phyloP scores from a whole-genome alignment of 2,888 invertebrate species.

The Chorisops tibialis region DNA sequence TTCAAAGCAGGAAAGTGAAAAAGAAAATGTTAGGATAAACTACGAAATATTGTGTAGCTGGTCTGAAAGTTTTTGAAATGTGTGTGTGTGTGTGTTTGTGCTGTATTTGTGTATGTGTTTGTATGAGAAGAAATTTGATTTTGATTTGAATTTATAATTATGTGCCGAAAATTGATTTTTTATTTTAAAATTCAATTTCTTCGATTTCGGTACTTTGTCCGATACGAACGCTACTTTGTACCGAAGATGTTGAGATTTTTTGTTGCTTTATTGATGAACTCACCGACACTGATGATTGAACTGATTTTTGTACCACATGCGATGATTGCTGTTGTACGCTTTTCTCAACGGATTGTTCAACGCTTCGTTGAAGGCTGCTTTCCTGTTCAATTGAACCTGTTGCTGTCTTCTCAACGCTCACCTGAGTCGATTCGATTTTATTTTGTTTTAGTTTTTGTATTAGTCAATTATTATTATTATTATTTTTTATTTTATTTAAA shows the following conservation, averaged over 20 bases:
- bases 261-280: conserved; percentile 32
- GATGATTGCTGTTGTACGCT: conserved; percentile 31
- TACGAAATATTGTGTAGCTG: too few relatives aligned
- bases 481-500: background rate
- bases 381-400: conserved; percentile 30
- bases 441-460: background rate
- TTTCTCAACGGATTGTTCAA: conserved; percentile 34
- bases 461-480: background rate
- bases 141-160: too few relatives aligned
- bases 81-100: too few relatives aligned
- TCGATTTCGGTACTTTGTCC: conserved; percentile 33
- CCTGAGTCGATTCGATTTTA: conserved; percentile 18
- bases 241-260: conserved; percentile 32
- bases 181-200: conserved; percentile 34
- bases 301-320: conserved; percentile 32
- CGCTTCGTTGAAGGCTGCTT: conserved; percentile 28
- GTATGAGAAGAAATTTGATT: too few relatives aligned
- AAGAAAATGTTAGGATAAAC: too few relatives aligned
- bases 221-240: conserved; percentile 29
- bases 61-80: too few relatives aligned
- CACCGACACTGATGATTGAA: conserved; percentile 31
- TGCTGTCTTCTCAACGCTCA: conserved; percentile 36
- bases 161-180: too few relatives aligned
- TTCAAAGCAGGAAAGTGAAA: too few relatives aligned
- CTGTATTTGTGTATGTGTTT: too few relatives aligned